Base-by-base conservation (phyloP, 37 sponge, comb jelly and placozoan species). In the Geodia barretti region DNA sequence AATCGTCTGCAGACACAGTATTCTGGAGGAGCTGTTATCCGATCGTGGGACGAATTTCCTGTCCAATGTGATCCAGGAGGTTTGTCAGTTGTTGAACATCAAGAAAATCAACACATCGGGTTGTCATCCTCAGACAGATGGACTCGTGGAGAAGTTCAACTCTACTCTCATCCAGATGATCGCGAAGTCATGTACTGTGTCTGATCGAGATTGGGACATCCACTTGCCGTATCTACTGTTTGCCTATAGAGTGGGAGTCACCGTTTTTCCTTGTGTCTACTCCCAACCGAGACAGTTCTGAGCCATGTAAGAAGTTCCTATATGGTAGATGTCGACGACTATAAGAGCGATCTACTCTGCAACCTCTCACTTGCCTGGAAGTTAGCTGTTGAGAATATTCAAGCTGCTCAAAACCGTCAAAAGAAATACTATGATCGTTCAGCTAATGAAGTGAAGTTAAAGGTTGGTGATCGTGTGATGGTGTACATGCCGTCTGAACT, bases 61-160 rank as follows among this genome's bases (percentile, higher is more conserved):
- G 40, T 36, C 30, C 26, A 60, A 41, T 87, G 5, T 69, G 81
- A 25, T 68, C 30, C 1, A 60, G 81, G 23, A 74, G 35, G 35
- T 83, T 1, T 81, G 62, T 25, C 30, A 32, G 37, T 60, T 87
- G 23, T 72, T 87, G 37, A 69, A 37, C 1, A 58, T 87, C 1
- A 74, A 63, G 23, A 87, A 87, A 28, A 75, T 87, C 42, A 88
- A 88, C 69, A 88, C 89, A 68, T 77, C 90, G 20, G 80, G 78
- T 2, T 89, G 84, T 33, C 88, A 80, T 41, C 76, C 81, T 1
- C 81, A 89, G 39, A 82, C 78, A 19, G 85, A 89, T 74, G 90
- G 90, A 1, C 58, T 87, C 30, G 87, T 87, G 28, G 81, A 87
- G 62, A 68, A 73, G 39, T 86, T 86, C 39, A 86, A 86, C 38